A percentile compares a stretch with the other conserved stretches of the same genome.
These are phyloP conservation scores for Siniperca chuatsi DNA, from an alignment of 2,113 vertebrate genomes.

Conservation along the genomic window DNA sequence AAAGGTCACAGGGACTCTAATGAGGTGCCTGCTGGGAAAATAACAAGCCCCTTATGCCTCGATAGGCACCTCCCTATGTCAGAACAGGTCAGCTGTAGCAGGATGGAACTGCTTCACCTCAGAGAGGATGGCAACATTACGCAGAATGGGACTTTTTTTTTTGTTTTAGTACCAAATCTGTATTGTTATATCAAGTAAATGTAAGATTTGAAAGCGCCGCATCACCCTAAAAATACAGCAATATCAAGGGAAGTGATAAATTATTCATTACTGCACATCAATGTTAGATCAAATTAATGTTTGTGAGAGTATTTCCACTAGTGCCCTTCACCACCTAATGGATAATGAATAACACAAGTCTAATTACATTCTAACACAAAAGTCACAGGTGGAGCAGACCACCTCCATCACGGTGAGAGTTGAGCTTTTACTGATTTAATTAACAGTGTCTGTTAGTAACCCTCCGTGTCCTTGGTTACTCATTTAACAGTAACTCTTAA, in stretches of 20 bases:
- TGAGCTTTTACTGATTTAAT: slow-evolving; percentile 37
- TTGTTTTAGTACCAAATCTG: background rate
- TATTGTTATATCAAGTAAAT: background rate
- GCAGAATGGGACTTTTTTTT: background rate
- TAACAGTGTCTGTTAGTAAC: slow-evolving; percentile 20
- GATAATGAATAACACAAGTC: slow-evolving; percentile 1
- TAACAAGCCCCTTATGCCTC: slow-evolving; percentile 72
- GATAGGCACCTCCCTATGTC: slow-evolving; percentile 62
- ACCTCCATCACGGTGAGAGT: slow-evolving; percentile 15
- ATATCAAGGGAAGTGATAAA: background rate
- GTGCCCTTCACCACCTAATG: slow-evolving; percentile 1
- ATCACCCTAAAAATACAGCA: background rate
- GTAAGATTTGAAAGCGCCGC: background rate
- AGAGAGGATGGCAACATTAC: slow-evolving; percentile 11
- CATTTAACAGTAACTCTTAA: slow-evolving; percentile 26
- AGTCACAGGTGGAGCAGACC: slow-evolving; percentile 32
- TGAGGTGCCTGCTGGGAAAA: slow-evolving; percentile 78
- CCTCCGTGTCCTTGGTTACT: slow-evolving; percentile 11
- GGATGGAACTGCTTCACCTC: slow-evolving; percentile 53
- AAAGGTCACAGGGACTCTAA: slow-evolving; percentile 80
- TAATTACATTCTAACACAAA: slow-evolving; percentile 23
- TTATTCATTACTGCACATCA: background rate
- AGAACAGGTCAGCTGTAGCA: slow-evolving; percentile 63
- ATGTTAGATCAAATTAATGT: background rate
- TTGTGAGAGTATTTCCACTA: slow-evolving; percentile 3